Evolutionary conservation across 1,140 invertebrate species (phyloP), one percentile per base, ranked within the genome.

Genomic region (Ectropis grisescens): DNA sequence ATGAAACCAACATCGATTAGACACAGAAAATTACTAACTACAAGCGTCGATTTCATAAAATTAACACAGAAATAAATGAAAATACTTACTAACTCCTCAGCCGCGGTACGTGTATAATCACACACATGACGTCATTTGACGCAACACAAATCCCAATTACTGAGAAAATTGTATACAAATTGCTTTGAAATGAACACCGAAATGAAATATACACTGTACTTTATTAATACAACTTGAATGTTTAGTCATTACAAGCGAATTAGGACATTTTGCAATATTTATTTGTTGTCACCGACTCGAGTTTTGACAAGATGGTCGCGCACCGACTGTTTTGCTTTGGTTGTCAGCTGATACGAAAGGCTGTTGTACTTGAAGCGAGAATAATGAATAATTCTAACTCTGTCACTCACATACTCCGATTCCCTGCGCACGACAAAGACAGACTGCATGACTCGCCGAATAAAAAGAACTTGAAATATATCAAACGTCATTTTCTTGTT

Each of bases 281-380:
- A 75, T 80, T 81, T 81, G 71, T 81, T 80, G 71, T 75, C 67
- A 70, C 71, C 64, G 67, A 72, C 69, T 82, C 74, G 44, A 74
- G 67, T 78, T 83, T 82, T 82, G 81, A 83, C 81, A 82, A 82
- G 79, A 82, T 82, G 79, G 78, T 83, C 70, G 81, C 79, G 76
- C 67, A 81, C 82, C 78, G 70, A 82, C 79, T 83, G 82, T 83
- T 83, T 83, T 83, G 82, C 80, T 83, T 83, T 82, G 79, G 65
- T 79, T 81, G 80, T 83, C 82, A 83, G 82, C 82, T 83, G 79
- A 83, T 83, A 83, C 67, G 67, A 71, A 67, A 59, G 41, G 58
- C 60, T 61, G 59, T 58, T 75, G 40, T 47, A 51, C 40, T 72
- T 65, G 38, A 62, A 66, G 58, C 55, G 50, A 59, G 53, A 30